Conservation (phyloP, 2,888 invertebrate genomes). For the Belgica antarctica region DNA sequence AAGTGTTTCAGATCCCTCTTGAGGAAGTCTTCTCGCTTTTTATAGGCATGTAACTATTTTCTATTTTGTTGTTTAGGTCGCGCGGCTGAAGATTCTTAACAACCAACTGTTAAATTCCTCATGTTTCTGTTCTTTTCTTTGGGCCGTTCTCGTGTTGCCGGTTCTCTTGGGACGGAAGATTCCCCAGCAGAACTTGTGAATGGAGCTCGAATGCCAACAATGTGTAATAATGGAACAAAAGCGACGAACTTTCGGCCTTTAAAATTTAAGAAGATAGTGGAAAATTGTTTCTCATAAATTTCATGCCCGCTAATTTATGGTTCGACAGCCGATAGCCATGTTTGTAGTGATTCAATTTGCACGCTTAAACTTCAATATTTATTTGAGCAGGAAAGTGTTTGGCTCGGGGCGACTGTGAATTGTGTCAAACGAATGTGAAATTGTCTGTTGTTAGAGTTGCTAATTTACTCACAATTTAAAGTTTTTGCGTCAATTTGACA, state of each 20-base stretch:
- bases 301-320: neutral
- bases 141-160: too few species aligned
- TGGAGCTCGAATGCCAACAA: neutral
- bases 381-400: neutral
- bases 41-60: neutral
- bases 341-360: neutral
- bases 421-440: too few species aligned
- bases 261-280: neutral
- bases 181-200: slow-evolving; percentile 1
- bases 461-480: too few species aligned
- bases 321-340: neutral
- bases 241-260: neutral
- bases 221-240: neutral
- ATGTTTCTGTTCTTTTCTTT: slow-evolving; percentile 13
- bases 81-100: slow-evolving; percentile 10
- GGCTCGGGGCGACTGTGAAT: too few species aligned
- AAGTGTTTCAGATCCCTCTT: neutral
- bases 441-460: neutral
- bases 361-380: neutral
- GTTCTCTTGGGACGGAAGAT: slow-evolving; percentile 27
- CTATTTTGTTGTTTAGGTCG: neutral
- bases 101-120: slow-evolving; percentile 39
- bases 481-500: too few species aligned
- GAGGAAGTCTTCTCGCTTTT: neutral
- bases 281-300: neutral